Conservation (phyloP, 2,888 invertebrate species). For the Bruchidius siliquastri region DNA sequence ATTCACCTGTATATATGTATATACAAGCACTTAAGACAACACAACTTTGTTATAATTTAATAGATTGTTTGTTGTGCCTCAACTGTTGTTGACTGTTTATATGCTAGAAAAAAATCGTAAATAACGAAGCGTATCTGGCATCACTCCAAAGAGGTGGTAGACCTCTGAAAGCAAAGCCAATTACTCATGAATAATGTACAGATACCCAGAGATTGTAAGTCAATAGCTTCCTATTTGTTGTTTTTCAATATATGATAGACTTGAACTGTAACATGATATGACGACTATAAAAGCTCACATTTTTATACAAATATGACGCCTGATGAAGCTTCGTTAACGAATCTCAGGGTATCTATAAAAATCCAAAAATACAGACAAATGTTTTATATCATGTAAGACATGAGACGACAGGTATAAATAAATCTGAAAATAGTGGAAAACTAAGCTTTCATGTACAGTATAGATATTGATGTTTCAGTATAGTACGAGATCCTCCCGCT, state of each 20-base stretch:
- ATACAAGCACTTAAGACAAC: too few relatives aligned
- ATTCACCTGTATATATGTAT: too few relatives aligned
- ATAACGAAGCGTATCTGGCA: neutral
- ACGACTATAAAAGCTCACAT: too few relatives aligned
- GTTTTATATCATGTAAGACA: neutral
- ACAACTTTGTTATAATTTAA: too few relatives aligned
- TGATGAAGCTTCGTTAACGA: neutral
- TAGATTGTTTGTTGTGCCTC: neutral
- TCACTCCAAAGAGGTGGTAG: neutral
- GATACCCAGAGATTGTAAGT: neutral
- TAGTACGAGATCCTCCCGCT: too few relatives aligned
- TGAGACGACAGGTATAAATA: neutral
- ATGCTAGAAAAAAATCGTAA: neutral
- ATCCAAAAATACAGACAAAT: neutral
- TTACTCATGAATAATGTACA: neutral
- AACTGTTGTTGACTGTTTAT: neutral
- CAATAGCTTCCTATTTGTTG: neutral
- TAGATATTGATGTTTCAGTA: too few relatives aligned
- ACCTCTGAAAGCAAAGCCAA: neutral
- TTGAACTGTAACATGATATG: too few relatives aligned
- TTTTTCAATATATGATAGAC: too few relatives aligned
- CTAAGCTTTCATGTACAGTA: too few relatives aligned
- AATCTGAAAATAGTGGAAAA: neutral
- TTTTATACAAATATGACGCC: neutral
- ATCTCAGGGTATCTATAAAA: neutral